Base-by-base conservation (phyloP, 53 echinoderm and acorn worm genomes). In the Hippasteria phrygiana region DNA sequence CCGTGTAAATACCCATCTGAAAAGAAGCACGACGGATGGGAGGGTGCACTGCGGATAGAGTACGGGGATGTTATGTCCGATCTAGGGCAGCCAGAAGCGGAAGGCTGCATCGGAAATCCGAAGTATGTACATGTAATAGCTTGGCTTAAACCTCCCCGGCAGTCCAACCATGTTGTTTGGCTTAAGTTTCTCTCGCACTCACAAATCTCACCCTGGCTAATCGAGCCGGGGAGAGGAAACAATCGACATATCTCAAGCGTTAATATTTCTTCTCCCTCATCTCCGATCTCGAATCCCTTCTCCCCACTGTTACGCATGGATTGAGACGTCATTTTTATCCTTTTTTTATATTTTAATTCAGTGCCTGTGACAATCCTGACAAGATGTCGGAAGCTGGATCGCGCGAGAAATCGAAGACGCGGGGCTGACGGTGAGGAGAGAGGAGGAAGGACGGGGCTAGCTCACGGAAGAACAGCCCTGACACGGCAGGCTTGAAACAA, bases 351-450 rank as follows among this genome's bases (percentile, higher is more conserved):
- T 26, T 17, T 67, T 18, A 59, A 28, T 11, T 1, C 28, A 1
- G 48, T 53, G 85, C 33, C 28, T 1, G 48, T 53, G 85, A 70
- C 85, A 71, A 85, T 85, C 71, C 38, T 85, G 71, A 85, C 85
- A 70, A 85, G 35, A 47, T 53, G 69, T 65, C 85, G 85, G 85
- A 26, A 85, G 45, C 48, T 31, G 36, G 35, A 43, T 85, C 33
- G 42, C 48, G 75, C 42, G 27, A 71, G 71, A 85, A 85, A 85
- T 85, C 85, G 85, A 85, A 85, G 71, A 70, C 29, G 31, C 46
- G 69, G 35, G 70, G 35, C 50, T 50, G 35, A n/a, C n/a, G 47
- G 38, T 37, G 11, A 71, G 69, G 48, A 18, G 71, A 33, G n/a
- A 70, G 45, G 42, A 70, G 37, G 36, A 47, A 36, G 70, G 43